Conservation (phyloP, 2,113 vertebrate genomes). For the Amazona vittata region DNA sequence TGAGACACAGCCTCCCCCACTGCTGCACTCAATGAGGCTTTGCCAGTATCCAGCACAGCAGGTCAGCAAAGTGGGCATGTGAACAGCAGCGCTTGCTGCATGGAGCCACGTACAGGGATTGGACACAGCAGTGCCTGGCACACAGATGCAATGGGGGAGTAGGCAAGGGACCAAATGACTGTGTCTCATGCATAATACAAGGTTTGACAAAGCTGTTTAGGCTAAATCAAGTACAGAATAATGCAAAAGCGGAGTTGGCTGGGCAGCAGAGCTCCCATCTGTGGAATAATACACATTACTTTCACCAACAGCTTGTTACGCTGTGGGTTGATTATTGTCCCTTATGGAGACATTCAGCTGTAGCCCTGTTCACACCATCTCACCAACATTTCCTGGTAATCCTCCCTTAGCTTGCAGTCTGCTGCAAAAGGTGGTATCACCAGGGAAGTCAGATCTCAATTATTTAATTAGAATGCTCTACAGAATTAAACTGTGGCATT, state of each 20-base stretch:
- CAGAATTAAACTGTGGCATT: neutral
- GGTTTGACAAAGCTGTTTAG: neutral
- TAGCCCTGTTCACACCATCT: neutral
- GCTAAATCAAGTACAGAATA: neutral
- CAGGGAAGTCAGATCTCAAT: neutral
- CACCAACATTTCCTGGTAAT: neutral
- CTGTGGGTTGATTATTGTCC: neutral
- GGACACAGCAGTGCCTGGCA: neutral
- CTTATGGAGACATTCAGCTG: neutral
- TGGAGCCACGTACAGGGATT: accelerated
- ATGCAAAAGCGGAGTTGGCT: neutral
- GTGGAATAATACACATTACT: neutral
- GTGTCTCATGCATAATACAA: neutral
- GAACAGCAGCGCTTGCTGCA: neutral
- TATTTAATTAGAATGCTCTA: neutral
- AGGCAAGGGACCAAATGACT: neutral
- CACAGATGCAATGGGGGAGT: neutral
- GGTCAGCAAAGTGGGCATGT: neutral
- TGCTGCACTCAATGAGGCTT: neutral
- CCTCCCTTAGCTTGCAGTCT: neutral
- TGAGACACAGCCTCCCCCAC: neutral
- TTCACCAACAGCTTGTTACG: neutral
- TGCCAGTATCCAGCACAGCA: neutral
- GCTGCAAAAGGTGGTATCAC: neutral
- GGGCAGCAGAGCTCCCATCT: neutral